Percentiles rank a stretch among this genome's conserved stretches.
Evolutionary conservation across 92 coral and sea anemone genomes (phyloP).

Genomic region (Heliopora coerulea): DNA sequence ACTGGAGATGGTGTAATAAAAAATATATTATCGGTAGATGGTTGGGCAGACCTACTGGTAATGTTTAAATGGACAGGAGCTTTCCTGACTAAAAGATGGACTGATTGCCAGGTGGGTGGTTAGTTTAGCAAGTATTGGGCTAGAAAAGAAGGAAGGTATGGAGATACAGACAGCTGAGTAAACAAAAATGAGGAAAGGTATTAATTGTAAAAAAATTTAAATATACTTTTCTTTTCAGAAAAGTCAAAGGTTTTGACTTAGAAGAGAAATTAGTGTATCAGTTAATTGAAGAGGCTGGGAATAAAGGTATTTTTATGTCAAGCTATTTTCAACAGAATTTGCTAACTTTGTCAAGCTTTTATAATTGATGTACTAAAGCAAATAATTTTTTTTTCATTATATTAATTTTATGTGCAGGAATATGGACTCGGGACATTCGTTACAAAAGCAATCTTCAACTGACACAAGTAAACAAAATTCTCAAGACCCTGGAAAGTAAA

Average conservation of each 20-base stretch:
- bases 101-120: too few relatives aligned
- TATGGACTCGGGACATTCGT: constrained; percentile 96
- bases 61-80: too few relatives aligned
- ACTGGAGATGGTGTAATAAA: too few relatives aligned
- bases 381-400: background rate
- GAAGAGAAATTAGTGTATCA: constrained; percentile 96
- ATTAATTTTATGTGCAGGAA: constrained; percentile 54
- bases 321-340: too few relatives aligned
- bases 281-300: constrained; percentile 94
- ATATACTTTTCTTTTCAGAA: constrained; percentile 49
- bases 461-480: constrained; percentile 93
- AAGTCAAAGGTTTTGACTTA: constrained; percentile 92
- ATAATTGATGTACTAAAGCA: too few relatives aligned
- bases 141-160: too few relatives aligned
- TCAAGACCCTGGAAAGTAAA: constrained; percentile 90
- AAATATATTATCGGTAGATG: too few relatives aligned
- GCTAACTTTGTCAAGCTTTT: too few relatives aligned
- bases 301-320: constrained; percentile 67
- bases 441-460: constrained; percentile 89
- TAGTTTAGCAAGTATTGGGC: too few relatives aligned
- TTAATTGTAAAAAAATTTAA: too few relatives aligned
- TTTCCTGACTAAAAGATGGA: too few relatives aligned
- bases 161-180: background rate
- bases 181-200: background rate
- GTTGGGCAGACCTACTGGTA: too few relatives aligned